A percentile compares a stretch with the other conserved stretches of the same genome.
These are phyloP conservation scores for Caenorhabditis sp. DNA, from an alignment of 2,888 invertebrate species.

Conservation along the genomic window DNA sequence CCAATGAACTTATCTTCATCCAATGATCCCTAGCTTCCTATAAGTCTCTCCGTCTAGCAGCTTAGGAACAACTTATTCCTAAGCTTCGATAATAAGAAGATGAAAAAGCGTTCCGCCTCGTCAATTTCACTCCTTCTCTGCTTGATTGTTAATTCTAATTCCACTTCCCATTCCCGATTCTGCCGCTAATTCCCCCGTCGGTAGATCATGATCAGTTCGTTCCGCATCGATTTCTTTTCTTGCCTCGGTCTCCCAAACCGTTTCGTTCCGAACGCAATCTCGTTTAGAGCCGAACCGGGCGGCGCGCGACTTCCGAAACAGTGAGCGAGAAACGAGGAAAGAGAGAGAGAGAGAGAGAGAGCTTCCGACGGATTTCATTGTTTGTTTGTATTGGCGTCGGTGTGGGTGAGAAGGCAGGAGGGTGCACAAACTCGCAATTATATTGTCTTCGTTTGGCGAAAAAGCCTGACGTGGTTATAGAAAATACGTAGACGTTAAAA, in stretches of 20 bases:
- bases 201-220: background rate
- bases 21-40: too few species aligned
- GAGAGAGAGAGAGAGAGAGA: slow-evolving; percentile 1
- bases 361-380: slow-evolving; percentile 36
- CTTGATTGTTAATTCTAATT: background rate
- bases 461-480: background rate
- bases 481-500: too few species aligned
- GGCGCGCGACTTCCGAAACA: slow-evolving; percentile 3
- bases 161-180: background rate
- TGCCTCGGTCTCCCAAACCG: background rate
- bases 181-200: background rate
- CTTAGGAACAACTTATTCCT: too few species aligned
- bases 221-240: background rate
- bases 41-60: too few species aligned
- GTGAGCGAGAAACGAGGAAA: background rate
- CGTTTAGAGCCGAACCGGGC: slow-evolving; percentile 2
- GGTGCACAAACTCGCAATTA: slow-evolving; percentile 13
- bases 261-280: background rate
- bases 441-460: slow-evolving; percentile 12
- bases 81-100: too few species aligned
- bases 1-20: too few species aligned
- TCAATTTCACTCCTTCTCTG: background rate
- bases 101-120: too few species aligned
- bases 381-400: slow-evolving; percentile 46
- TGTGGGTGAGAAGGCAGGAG: slow-evolving; percentile 12